Percentiles rank a stretch among this genome's conserved stretches.
These are phyloP conservation scores for Vicugna pacos DNA, from an alignment of 2,113 vertebrate genomes.

Conservation along the genomic window DNA sequence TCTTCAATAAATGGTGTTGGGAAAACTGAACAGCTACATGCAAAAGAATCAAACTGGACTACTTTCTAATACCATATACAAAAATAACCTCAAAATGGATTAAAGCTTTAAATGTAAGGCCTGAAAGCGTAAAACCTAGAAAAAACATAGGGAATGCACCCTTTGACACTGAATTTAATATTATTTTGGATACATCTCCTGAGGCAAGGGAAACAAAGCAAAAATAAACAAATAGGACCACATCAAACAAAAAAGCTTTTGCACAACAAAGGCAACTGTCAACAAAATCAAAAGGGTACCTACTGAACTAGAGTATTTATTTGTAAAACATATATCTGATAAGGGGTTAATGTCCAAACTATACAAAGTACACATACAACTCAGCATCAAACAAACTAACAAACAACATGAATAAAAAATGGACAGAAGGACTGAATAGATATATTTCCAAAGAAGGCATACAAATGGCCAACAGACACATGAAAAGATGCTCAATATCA, in stretches of 20 bases:
- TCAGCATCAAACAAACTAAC: not conserved
- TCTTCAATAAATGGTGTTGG: not conserved
- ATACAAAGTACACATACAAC: not conserved
- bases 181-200: not conserved
- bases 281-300: not conserved
- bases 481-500: not conserved
- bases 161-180: not conserved
- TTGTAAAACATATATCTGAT: not conserved
- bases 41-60: not conserved
- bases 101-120: not conserved
- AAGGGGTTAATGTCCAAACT: not conserved
- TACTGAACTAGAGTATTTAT: not conserved
- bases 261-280: not conserved
- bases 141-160: not conserved
- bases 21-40: not conserved
- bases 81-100: not conserved
- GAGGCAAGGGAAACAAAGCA: not conserved
- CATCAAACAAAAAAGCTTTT: not conserved
- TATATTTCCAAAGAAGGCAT: not conserved
- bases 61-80: not conserved
- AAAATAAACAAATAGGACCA: not conserved
- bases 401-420: not conserved
- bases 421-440: not conserved
- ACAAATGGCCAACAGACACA: not conserved
- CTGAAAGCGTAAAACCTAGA: not conserved